Base-by-base conservation (phyloP, 2,113 vertebrate genomes). In the Microcebus jonahi region DNA sequence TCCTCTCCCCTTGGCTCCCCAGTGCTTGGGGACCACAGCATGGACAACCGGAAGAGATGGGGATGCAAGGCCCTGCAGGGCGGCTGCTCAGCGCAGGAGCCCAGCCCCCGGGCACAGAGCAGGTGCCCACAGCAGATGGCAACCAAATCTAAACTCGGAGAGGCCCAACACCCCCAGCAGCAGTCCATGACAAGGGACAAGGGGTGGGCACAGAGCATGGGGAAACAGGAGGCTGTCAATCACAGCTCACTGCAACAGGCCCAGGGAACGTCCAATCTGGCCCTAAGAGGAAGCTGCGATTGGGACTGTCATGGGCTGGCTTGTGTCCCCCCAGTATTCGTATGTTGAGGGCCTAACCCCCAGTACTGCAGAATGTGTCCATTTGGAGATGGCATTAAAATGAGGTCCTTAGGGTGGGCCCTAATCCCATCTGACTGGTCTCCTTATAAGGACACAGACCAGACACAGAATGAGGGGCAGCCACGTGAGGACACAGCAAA, bases 181-280 rank as follows among this genome's bases (percentile, higher is more conserved):
- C 8, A 59, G 36, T 10, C 77, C 25, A 9, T 14, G 13, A 39
- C 8, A 1, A 53, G 45, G 39, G 36, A 23, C 42, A 59, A 21
- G 15, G 21, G 6, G 11, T 7, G 15, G 67, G 34, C 42, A 42
- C 13, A 12, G 70, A 53, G 0, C 12, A 23, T 0, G 0, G 4
- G 21, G n/a, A 11, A 34, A 76, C 29, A 5, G 1, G 50, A 94
- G 15, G 23, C 15, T 53, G 23, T 31, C 42, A 50, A n/a, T n/a
- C 3, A 13, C 20, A 57, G n/a, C 25, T 50, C 11, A 3, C 14
- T 21, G 1, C 6, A 18, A 81, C 48, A 45, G n/a, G 27, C 34
- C 29, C 0, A 0, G 18, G 57, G 10, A 42, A 73, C 23, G 59
- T 91, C 86, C 79, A 75, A 89, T 15, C 31, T 36, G 25, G 15